Base-by-base conservation (phyloP, 2,113 vertebrate genomes). In the Epinephelus moara region DNA sequence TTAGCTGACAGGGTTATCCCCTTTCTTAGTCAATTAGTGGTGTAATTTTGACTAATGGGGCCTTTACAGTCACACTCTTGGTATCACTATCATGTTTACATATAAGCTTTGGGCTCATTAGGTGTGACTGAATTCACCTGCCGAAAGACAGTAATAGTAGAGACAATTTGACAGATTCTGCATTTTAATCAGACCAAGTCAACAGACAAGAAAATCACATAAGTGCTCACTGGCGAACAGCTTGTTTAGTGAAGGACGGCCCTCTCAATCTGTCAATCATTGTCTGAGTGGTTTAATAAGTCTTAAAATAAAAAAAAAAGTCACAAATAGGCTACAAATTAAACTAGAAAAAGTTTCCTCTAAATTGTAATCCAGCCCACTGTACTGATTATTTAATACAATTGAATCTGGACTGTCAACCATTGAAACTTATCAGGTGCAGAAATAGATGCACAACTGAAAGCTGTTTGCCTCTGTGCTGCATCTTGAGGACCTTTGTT, bases 1-100 rank as follows among this genome's bases (percentile, higher is more conserved):
- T 49, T 27, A 14, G 30, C 33, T 63, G 50, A 55, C 5, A 3
- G n/a, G 11, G 18, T 47, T 17, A 9, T 7, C 4, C 60, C 45
- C 57, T 47, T 6, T 50, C 53, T 61, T 67, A 62, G 63, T 81
- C 47, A 80, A 49, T 80, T n/a, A 74, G 42, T 47, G 11, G 55
- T 14, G 68, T 52, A 66, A 57, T 66, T 6, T 27, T 74, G 74
- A 71, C 47, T 70, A 63, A 77, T 30, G 13, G 17, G 56, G 42
- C 42, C 42, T 10, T 74, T 49, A 67, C 52, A 49, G 62, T 75
- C 67, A 69, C 49, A 79, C 45, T 9, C 42, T 30, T 57, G 7
- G 42, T 47, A 68, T 60, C 57, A 66, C 72, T n/a, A 4, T 81
- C 71, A 52, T 4, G 10, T 49, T 52, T 25, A 10, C 45, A 53